phyloP scores from a whole-genome alignment of 2,888 invertebrate species.

The Andrena marginata region DNA sequence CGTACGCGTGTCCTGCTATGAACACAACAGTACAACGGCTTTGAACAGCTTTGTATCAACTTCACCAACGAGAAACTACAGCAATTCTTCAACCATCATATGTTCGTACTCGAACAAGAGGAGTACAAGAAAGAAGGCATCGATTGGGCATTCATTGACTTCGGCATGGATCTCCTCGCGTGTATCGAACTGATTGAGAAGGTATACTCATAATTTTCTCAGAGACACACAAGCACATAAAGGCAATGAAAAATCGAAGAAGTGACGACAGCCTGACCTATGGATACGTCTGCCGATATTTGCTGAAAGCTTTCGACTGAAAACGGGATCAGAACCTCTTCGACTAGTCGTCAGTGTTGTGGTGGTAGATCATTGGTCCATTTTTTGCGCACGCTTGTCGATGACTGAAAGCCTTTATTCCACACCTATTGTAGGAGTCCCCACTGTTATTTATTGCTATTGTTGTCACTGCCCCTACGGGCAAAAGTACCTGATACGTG shows the following conservation, averaged over 20 bases:
- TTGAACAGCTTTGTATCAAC: slow-evolving; percentile 99
- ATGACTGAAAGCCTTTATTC: slow-evolving; percentile 22
- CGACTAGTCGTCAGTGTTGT: slow-evolving; percentile 28
- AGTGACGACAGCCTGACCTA: slow-evolving; percentile 9
- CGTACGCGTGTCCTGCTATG: slow-evolving; percentile 29
- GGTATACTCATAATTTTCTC: slow-evolving; percentile 86
- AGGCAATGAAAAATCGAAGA: neutral
- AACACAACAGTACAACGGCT: slow-evolving; percentile 92
- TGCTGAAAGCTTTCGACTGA: slow-evolving; percentile 36
- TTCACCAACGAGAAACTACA: slow-evolving; percentile 99
- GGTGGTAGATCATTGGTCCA: slow-evolving; percentile 31
- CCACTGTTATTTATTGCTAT: neutral
- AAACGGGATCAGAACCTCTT: slow-evolving; percentile 43
- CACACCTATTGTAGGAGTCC: neutral
- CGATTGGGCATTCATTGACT: slow-evolving; percentile 98
- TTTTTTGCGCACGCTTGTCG: slow-evolving; percentile 23
- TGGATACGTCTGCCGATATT: slow-evolving; percentile 7
- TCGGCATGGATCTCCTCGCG: slow-evolving; percentile 98
- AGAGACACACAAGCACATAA: neutral
- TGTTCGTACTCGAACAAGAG: slow-evolving; percentile 99
- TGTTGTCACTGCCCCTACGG: neutral
- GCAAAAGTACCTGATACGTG: slow-evolving; percentile 32
- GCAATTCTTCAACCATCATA: slow-evolving; percentile 99
- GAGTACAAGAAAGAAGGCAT: slow-evolving; percentile 98
- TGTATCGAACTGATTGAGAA: slow-evolving; percentile 98